A percentile compares a stretch with the other conserved stretches of the same genome.
Evolutionary conservation across 2,113 vertebrate genomes (phyloP).

Genomic region (Chaetorhynchus papuensis): DNA sequence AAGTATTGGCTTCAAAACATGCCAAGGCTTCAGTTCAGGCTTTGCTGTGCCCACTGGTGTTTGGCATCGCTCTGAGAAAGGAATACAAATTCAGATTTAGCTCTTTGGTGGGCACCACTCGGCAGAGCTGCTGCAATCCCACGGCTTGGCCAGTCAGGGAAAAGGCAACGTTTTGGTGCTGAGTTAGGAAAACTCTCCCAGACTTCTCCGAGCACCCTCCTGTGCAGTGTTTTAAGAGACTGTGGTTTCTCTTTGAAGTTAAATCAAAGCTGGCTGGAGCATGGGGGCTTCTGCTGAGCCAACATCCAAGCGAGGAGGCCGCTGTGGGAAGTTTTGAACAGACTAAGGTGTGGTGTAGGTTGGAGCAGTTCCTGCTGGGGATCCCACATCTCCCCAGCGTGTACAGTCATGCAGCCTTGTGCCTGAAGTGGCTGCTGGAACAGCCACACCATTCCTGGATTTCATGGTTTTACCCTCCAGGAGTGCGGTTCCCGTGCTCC

Average conservation of each 20-base stretch:
- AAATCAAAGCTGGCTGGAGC: neutral
- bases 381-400: fast-evolving
- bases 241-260: neutral
- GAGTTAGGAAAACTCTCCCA: neutral
- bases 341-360: fast-evolving
- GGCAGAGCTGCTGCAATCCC: neutral
- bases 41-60: neutral
- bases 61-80: neutral
- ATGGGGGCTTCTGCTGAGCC: neutral
- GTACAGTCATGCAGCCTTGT: neutral
- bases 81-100: neutral
- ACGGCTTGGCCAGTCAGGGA: neutral
- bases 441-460: fast-evolving
- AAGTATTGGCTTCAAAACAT: neutral
- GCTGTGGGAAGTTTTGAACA: fast-evolving
- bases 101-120: neutral
- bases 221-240: neutral
- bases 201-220: neutral
- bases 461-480: neutral
- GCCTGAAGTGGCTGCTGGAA: neutral
- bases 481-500: neutral
- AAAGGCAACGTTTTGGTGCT: neutral
- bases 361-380: neutral
- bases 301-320: fast-evolving
- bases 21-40: neutral